Evolutionary conservation across 2,888 invertebrate species (phyloP).

Genomic region (Oscheius myriophilus): DNA sequence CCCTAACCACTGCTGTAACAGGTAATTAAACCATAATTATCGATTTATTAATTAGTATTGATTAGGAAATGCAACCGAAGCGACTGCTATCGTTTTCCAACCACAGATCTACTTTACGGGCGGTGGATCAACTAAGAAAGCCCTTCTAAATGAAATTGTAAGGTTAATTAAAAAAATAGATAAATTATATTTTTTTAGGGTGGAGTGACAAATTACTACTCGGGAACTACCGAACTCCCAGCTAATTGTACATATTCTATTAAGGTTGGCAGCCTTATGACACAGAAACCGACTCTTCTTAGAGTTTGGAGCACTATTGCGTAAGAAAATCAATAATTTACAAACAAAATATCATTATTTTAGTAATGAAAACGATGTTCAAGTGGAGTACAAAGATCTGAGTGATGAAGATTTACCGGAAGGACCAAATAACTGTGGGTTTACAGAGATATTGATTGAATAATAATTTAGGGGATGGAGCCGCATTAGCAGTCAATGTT

Average conservation of each 20-base stretch:
- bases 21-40: background rate
- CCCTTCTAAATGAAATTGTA: background rate
- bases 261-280: background rate
- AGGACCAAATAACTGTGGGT: constrained; percentile 9
- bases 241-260: background rate
- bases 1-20: background rate
- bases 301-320: background rate
- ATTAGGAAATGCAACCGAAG: no score
- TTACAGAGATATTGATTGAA: background rate
- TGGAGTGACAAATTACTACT: background rate
- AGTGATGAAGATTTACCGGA: background rate
- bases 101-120: no score
- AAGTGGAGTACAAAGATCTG: constrained; percentile 1
- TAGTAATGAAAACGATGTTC: background rate
- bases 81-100: no score
- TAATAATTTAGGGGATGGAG: no score
- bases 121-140: background rate
- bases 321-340: background rate
- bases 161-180: background rate
- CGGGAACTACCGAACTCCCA: background rate
- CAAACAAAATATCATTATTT: background rate
- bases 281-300: background rate
- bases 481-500: no score
- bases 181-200: no score
- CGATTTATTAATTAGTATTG: background rate